Percentiles rank a stretch among this genome's conserved stretches.
These are phyloP conservation scores for Caenorhabditis briggsae DNA, from an alignment of 1,140 invertebrate species.

Conservation along the genomic window DNA sequence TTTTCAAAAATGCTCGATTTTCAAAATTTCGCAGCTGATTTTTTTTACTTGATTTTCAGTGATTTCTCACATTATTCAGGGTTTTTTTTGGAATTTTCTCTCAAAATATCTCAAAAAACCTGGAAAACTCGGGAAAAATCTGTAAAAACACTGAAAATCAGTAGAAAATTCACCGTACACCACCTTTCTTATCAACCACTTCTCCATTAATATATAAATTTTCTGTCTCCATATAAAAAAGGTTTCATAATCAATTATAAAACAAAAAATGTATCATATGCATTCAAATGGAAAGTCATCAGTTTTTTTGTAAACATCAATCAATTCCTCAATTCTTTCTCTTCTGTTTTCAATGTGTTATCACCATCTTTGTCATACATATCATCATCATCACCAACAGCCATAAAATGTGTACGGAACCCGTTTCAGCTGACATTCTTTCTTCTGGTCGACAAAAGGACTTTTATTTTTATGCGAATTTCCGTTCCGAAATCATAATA, in stretches of 20 bases:
- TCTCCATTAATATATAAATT: too few relatives aligned
- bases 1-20: not conserved
- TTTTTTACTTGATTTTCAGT: too few relatives aligned
- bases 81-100: too few relatives aligned
- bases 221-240: not conserved
- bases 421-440: constrained; percentile 40
- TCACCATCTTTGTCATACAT: constrained; percentile 42
- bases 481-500: not conserved
- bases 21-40: not conserved
- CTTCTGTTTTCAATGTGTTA: not conserved
- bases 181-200: too few relatives aligned
- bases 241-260: too few relatives aligned
- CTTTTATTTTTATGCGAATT: constrained; percentile 1
- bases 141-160: too few relatives aligned
- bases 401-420: constrained; percentile 48
- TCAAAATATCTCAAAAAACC: too few relatives aligned
- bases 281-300: constrained; percentile 13
- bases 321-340: not conserved
- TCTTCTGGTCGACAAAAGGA: not conserved
- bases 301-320: constrained; percentile 39
- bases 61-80: too few relatives aligned
- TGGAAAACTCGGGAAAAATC: too few relatives aligned
- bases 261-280: not conserved
- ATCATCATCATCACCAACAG: constrained; percentile 38
- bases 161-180: too few relatives aligned